Conservation (phyloP, 2,888 invertebrate genomes). For the Mechanitis mazaeus region DNA sequence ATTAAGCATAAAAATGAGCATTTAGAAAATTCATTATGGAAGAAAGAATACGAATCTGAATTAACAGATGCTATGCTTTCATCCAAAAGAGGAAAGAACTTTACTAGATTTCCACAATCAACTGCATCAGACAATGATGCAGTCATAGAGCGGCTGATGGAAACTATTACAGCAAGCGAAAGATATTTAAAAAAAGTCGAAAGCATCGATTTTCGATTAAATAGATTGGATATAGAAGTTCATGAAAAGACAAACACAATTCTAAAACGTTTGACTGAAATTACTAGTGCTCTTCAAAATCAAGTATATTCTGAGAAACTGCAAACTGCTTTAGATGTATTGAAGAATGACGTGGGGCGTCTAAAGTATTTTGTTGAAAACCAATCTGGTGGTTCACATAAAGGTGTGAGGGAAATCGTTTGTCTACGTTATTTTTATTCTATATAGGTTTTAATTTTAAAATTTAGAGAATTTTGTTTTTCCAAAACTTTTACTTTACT, state of each 20-base stretch:
- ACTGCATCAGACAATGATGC: conserved; percentile 50
- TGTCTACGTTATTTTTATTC: no score
- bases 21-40: conserved; percentile 56
- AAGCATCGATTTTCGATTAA: conserved; percentile 61
- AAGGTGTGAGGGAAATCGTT: conserved; percentile 7
- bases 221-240: conserved; percentile 63
- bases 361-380: conserved; percentile 49
- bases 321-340: conserved; percentile 38
- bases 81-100: conserved; percentile 45
- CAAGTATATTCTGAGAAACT: conserved; percentile 41
- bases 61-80: conserved; percentile 57
- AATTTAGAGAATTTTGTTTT: no score
- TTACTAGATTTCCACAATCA: conserved; percentile 46
- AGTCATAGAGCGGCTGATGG: conserved; percentile 62
- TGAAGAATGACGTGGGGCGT: conserved; percentile 46
- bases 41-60: conserved; percentile 65
- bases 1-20: conserved; percentile 43
- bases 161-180: conserved; percentile 62
- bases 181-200: conserved; percentile 69
- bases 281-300: conserved; percentile 38
- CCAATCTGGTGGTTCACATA: conserved; percentile 13
- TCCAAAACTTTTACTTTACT: conserved; percentile 9
- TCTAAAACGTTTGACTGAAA: conserved; percentile 51
- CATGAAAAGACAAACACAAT: conserved; percentile 65
- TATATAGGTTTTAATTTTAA: no score